A percentile compares a stretch with the other conserved stretches of the same genome.
phyloP scores from a whole-genome alignment of 1,140 invertebrate genomes.

The Heliconius congener region DNA sequence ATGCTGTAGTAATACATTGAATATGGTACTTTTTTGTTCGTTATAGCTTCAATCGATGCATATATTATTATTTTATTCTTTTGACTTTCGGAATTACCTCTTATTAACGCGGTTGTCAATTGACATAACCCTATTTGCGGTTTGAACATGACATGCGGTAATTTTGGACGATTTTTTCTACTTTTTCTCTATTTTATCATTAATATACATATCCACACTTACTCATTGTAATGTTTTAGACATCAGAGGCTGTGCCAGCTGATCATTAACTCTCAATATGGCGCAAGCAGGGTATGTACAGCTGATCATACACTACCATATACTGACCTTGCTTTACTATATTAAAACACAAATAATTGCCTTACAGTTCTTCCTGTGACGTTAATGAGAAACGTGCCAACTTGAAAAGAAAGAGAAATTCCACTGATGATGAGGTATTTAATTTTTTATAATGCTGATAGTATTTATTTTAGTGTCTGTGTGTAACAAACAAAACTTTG shows the following conservation, averaged over 20 bases:
- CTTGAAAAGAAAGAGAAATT: slow-evolving; percentile 73
- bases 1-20: slow-evolving; percentile 43
- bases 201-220: slow-evolving; percentile 34
- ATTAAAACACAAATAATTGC: slow-evolving; percentile 48
- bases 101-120: slow-evolving; percentile 69
- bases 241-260: slow-evolving; percentile 51
- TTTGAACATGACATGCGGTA: slow-evolving; percentile 78
- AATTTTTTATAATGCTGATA: slow-evolving; percentile 28
- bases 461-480: slow-evolving; percentile 19
- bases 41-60: slow-evolving; percentile 30
- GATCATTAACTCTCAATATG: slow-evolving; percentile 57
- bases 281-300: slow-evolving; percentile 74
- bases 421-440: slow-evolving; percentile 75
- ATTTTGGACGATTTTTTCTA: slow-evolving; percentile 61
- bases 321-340: slow-evolving; percentile 58
- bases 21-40: slow-evolving; percentile 42
- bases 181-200: slow-evolving; percentile 38
- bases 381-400: slow-evolving; percentile 60
- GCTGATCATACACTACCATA: slow-evolving; percentile 41
- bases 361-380: slow-evolving; percentile 67
- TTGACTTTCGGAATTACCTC: slow-evolving; percentile 49
- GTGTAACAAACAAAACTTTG: slow-evolving; percentile 41
- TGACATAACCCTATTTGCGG: slow-evolving; percentile 80
- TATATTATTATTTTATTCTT: slow-evolving; percentile 39
- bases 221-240: slow-evolving; percentile 59